These are phyloP conservation scores for Ditylenchus dipsaci DNA, from an alignment of 1,140 invertebrate genomes.

Conservation along the genomic window DNA sequence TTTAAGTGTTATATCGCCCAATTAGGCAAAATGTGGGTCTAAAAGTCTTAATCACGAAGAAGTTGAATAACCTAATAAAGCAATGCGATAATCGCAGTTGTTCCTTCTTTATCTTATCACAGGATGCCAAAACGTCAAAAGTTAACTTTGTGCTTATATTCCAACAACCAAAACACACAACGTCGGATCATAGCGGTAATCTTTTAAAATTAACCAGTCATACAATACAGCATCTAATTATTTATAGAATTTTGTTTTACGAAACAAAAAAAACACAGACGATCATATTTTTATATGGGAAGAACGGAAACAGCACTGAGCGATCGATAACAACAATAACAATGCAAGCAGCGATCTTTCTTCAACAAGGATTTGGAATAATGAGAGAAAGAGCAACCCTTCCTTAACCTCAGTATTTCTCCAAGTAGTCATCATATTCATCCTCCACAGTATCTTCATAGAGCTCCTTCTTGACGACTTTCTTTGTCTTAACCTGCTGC, in stretches of 20 bases:
- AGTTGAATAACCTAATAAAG: too few relatives aligned
- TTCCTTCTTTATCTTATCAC: too few relatives aligned
- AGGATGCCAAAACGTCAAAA: neutral
- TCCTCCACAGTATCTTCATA: neutral
- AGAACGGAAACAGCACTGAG: neutral
- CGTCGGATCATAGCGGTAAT: too few relatives aligned
- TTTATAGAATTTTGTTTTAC: too few relatives aligned
- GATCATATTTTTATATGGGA: neutral
- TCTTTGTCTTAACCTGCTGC: conserved; percentile 1
- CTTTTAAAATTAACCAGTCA: neutral
- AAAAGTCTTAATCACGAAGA: too few relatives aligned
- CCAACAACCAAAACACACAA: too few relatives aligned
- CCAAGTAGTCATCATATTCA: conserved; percentile 14
- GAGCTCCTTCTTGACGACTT: conserved; percentile 4
- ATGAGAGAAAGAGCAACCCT: too few relatives aligned
- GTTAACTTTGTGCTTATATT: neutral
- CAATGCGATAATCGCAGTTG: too few relatives aligned
- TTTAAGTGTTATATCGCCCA: neutral
- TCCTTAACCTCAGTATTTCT: too few relatives aligned
- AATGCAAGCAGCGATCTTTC: neutral
- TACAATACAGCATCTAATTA: too few relatives aligned
- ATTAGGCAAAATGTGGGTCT: too few relatives aligned
- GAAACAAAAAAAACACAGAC: neutral
- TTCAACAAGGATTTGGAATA: neutral
- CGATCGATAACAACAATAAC: neutral